Conservation (phyloP, 2,888 invertebrate genomes). For the Macaria liturata region DNA sequence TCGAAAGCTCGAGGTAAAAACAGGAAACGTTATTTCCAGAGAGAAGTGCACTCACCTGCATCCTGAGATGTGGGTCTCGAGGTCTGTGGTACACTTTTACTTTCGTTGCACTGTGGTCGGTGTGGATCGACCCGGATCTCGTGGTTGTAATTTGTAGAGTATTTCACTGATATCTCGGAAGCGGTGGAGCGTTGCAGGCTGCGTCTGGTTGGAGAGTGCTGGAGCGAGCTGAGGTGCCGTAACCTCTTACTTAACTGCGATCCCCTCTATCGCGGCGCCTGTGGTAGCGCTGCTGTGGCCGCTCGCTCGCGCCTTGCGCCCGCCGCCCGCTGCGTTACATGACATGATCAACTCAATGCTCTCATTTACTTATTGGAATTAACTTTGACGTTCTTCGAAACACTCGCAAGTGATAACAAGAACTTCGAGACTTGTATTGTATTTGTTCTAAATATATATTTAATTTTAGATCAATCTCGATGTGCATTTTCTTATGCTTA, state of each 20-base stretch:
- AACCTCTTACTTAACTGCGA: slow-evolving; percentile 78
- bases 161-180: slow-evolving; percentile 47
- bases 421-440: too few species aligned
- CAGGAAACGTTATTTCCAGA: slow-evolving; percentile 43
- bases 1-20: slow-evolving; percentile 40
- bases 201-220: slow-evolving; percentile 68
- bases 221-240: slow-evolving; percentile 58
- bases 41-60: slow-evolving; percentile 71
- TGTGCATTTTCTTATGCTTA: too few species aligned
- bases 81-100: slow-evolving; percentile 64
- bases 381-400: too few species aligned
- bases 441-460: too few species aligned
- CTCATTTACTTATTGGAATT: slow-evolving; percentile 10
- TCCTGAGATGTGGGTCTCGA: slow-evolving; percentile 40
- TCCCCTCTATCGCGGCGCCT: slow-evolving; percentile 48
- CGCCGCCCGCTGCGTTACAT: slow-evolving; percentile 43
- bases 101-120: slow-evolving; percentile 48
- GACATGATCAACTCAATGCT: slow-evolving; percentile 34
- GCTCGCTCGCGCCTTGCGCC: slow-evolving; percentile 15
- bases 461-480: too few species aligned
- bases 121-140: slow-evolving; percentile 64
- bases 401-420: too few species aligned
- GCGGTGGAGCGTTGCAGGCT: slow-evolving; percentile 57
- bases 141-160: slow-evolving; percentile 54
- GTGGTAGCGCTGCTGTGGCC: slow-evolving; percentile 33